Evolutionary conservation across 2,888 invertebrate species (phyloP), one percentile per base, ranked within the genome.

Genomic region (Bellardia pandia): DNA sequence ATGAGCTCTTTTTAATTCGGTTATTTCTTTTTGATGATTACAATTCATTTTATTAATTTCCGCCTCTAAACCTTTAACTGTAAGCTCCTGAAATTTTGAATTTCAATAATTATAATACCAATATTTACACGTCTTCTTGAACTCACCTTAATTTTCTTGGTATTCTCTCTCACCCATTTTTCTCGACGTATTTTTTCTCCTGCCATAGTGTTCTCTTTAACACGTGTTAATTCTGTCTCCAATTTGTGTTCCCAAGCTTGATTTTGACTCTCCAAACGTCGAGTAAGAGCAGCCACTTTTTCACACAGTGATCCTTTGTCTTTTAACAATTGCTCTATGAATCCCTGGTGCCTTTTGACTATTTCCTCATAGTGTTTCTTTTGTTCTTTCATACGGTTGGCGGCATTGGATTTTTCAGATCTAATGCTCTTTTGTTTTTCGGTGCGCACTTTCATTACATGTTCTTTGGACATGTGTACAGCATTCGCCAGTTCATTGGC

Each of bases 41-140:
- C 95, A 95, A 48, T 96, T 96, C 96, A 98, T 97, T 90, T 95
- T 96, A 37, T 96, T 95, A 3, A 98, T 94, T 92, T 98, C 98
- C 0, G 97, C 96, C 93, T 98, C 97, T n/a, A 98, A 93, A 0
- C 97, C 97, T 94, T 97, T 97, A 0, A 98, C 96, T 5, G 98
- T 97, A 91, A 97, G 94, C 92, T 97, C 97, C 97, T 96, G 42
- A 7, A 71, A 60, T 40, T 62, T 30, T 33, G 33, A 42, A 68
- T 16, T 23, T 16, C 8, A 13, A 16, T 3, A 62, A 53, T 14
- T 30, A 23, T 5, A 14, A 0, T 13, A 6, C 13, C 3, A 9
- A 23, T 37, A 40, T 11, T 42, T 8, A n/a, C 2, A 13, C 58
- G 11, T 14, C 2, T 33, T n/a, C 6, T 33, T n/a, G 3, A 11